Conservation (phyloP, 1,140 invertebrate species). For the Caenorhabditis tropicalis region DNA sequence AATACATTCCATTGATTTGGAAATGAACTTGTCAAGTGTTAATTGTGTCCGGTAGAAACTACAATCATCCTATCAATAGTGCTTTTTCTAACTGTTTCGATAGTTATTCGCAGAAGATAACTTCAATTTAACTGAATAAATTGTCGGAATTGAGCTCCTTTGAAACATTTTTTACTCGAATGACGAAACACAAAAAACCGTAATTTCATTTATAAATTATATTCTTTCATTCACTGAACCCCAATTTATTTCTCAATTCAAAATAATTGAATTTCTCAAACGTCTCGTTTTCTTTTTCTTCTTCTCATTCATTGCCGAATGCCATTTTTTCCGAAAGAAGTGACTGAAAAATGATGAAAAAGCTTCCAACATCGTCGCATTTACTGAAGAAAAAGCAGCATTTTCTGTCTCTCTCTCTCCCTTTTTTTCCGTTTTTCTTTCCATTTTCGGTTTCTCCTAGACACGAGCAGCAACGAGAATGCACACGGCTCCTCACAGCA, state of each 20-base stretch:
- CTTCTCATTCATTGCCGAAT: background rate
- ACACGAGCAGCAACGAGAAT: slow-evolving; percentile 7
- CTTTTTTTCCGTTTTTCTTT: slow-evolving; percentile 8
- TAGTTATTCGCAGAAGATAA: too few relatives aligned
- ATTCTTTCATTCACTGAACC: background rate
- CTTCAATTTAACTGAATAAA: too few relatives aligned
- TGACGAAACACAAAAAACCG: background rate
- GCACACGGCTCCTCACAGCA: background rate
- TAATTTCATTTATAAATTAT: background rate
- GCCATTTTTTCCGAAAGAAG: background rate
- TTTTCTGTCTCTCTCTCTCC: background rate
- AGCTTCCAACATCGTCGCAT: background rate
- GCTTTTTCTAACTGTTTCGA: too few relatives aligned
- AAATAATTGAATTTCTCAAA: slow-evolving; percentile 4
- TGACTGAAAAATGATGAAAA: slow-evolving; percentile 2
- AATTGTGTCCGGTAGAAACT: too few relatives aligned
- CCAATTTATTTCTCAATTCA: background rate
- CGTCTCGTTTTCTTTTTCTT: background rate
- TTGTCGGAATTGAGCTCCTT: too few relatives aligned
- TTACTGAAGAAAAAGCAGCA: background rate
- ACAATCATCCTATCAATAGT: too few relatives aligned
- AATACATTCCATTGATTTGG: too few relatives aligned
- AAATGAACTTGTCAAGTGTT: too few relatives aligned
- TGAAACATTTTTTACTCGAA: too few relatives aligned
- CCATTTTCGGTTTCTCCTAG: slow-evolving; percentile 12